Evolutionary conservation across 2,888 invertebrate species (phyloP).

Genomic region (Dasysyrphus albostriatus): DNA sequence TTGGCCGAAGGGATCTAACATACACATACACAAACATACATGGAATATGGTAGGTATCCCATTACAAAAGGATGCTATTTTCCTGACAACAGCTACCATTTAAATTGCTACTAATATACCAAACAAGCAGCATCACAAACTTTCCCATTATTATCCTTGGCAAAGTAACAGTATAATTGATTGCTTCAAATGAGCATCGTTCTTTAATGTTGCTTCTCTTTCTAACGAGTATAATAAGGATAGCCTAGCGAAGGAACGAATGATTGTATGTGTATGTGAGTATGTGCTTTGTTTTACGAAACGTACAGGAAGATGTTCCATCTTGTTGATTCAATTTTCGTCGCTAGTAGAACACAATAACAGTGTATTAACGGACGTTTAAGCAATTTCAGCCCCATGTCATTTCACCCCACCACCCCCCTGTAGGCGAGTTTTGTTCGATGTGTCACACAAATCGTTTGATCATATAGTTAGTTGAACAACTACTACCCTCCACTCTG

Average conservation of each 20-base stretch:
- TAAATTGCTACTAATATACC: constrained; percentile 76
- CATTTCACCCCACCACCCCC: constrained; percentile 10
- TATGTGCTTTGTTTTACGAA: background rate
- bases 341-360: constrained; percentile 46
- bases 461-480: constrained; percentile 37
- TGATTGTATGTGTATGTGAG: too few relatives aligned
- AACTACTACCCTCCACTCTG: constrained; percentile 48
- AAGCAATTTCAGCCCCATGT: constrained; percentile 73
- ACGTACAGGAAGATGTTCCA: constrained; percentile 60
- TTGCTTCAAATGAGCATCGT: constrained; percentile 73
- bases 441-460: constrained; percentile 74
- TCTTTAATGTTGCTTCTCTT: constrained; percentile 22
- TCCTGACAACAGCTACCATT: constrained; percentile 76
- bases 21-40: background rate
- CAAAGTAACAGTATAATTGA: constrained; percentile 74
- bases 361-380: constrained; percentile 71
- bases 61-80: constrained; percentile 71
- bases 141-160: constrained; percentile 69
- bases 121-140: constrained; percentile 73
- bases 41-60: constrained; percentile 27
- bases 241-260: background rate
- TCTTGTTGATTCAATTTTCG: constrained; percentile 75
- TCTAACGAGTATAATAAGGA: constrained; percentile 2
- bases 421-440: constrained; percentile 12
- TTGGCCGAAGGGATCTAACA: constrained; percentile 34